Evolutionary conservation across 1,140 invertebrate genomes (phyloP).

Genomic region (Caenorhabditis remanei): DNA sequence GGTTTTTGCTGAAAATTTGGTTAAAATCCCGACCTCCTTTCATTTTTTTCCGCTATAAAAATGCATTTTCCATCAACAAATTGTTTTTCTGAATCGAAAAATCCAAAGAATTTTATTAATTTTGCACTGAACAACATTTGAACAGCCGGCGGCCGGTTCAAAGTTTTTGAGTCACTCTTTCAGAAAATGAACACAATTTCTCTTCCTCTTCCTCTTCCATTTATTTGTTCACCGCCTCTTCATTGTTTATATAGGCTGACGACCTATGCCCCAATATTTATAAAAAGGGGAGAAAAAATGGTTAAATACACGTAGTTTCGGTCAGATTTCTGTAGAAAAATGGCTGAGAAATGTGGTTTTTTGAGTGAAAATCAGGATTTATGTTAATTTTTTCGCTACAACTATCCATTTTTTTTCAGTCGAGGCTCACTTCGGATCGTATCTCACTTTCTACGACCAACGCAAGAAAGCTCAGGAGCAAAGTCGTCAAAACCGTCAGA

Average conservation of each 20-base stretch:
- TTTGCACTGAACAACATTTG: not conserved
- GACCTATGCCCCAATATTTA: not conserved
- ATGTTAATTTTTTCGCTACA: no score
- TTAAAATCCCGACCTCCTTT: no score
- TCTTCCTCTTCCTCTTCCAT: no score
- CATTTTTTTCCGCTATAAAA: no score
- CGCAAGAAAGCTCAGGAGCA: conserved; percentile 11
- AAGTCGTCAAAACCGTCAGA: not conserved
- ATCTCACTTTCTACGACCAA: conserved; percentile 53
- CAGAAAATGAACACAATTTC: not conserved
- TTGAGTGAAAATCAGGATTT: no score
- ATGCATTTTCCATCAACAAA: not conserved
- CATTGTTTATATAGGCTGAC: not conserved
- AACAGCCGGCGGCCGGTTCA: no score
- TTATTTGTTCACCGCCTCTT: not conserved
- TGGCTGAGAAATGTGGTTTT: no score
- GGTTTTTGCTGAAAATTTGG: no score
- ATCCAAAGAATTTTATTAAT: not conserved
- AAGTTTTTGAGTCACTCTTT: not conserved
- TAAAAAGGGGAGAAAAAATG: not conserved
- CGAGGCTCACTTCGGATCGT: conserved; percentile 57
- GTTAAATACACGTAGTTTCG: not conserved
- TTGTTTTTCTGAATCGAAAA: not conserved
- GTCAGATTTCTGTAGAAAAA: not conserved
- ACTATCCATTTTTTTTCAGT: conserved; percentile 46